Base-by-base conservation (phyloP, 2,888 invertebrate genomes). In the Nemotelus nigrinus region DNA sequence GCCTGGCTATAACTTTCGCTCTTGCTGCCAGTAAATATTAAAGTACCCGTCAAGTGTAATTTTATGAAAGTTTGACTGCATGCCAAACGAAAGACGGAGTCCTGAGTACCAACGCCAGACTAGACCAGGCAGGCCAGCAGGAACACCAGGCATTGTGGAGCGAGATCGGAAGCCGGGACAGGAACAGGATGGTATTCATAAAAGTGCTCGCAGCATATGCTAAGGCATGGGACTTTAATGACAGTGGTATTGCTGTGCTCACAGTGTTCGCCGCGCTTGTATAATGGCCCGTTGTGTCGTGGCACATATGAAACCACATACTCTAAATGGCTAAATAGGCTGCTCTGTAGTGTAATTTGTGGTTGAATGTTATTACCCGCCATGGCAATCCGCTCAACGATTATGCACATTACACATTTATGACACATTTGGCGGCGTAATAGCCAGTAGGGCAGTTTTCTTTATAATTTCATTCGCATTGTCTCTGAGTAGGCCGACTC, bases 291-390 rank as follows among this genome's bases (percentile, higher is more conserved):
- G 57, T 57, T 25, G 10, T 57, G 57, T 57, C 25, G 57, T 57
- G 2, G 57, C 57, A 57, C 57, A 57, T 57, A 25, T 2, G 25
- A 63, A 63, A 43, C 63, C 63, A 63, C 63, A 63, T 10, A 39
- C 63, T 39, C 63, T 63, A 63, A 63, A 63, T 63, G 39, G 63
- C 63, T 43, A 63, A 63, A 63, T 63, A 63, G 63, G 41, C 63
- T 63, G 4, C 63, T 43, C 63, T 39, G 63, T 63, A 63, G 63
- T 63, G 63, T 63, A 63, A 63, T 63, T 63, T 63, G 63, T 63
- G 63, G 63, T 63, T 63, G 63, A 43, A 39, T 63, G 63, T 63
- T 57, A 63, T 7, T 63, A 43, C 63, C 43, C 63, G 63, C 63
- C 63, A 63, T 43, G 63, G 63, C 63, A 63, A 63, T 63, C 43